Percentiles rank a stretch among this genome's conserved stretches.
These are phyloP conservation scores for Microctonus hyperodae DNA, from an alignment of 2,888 invertebrate genomes.

Conservation along the genomic window DNA sequence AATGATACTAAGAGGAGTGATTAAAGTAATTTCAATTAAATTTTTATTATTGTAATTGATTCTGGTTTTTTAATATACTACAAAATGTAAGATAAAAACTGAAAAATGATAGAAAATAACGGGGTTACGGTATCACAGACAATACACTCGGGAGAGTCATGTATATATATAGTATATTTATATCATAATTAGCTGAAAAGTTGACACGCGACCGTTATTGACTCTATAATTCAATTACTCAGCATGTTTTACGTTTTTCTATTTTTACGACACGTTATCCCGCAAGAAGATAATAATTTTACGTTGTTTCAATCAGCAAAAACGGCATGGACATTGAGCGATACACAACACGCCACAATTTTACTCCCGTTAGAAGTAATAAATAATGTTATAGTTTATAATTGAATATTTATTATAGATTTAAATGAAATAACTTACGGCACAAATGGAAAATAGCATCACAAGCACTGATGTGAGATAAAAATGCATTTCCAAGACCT, in stretches of 20 bases:
- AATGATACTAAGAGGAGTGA: too few species aligned
- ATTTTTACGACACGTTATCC: slow-evolving; percentile 18
- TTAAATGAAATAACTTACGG: slow-evolving; percentile 71
- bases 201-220: slow-evolving; percentile 39
- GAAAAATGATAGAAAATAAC: too few species aligned
- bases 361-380: too few species aligned
- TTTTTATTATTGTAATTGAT: background rate
- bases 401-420: background rate
- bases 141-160: background rate
- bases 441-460: slow-evolving; percentile 98
- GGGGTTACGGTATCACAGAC: too few species aligned
- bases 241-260: slow-evolving; percentile 10
- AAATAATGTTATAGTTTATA: background rate
- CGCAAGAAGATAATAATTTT: slow-evolving; percentile 18
- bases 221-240: slow-evolving; percentile 38
- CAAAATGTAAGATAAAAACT: too few species aligned
- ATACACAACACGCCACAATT: background rate
- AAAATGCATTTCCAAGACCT: slow-evolving; percentile 97
- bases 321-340: slow-evolving; percentile 4
- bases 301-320: slow-evolving; percentile 28
- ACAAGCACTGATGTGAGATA: slow-evolving; percentile 98
- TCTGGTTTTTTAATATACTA: too few species aligned
- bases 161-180: background rate
- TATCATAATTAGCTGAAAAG: slow-evolving; percentile 4
- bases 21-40: slow-evolving; percentile 18